Percentiles rank a stretch among this genome's conserved stretches.
Conservation (phyloP, 2,888 invertebrate species). For the Troides oblongomaculatus region DNA sequence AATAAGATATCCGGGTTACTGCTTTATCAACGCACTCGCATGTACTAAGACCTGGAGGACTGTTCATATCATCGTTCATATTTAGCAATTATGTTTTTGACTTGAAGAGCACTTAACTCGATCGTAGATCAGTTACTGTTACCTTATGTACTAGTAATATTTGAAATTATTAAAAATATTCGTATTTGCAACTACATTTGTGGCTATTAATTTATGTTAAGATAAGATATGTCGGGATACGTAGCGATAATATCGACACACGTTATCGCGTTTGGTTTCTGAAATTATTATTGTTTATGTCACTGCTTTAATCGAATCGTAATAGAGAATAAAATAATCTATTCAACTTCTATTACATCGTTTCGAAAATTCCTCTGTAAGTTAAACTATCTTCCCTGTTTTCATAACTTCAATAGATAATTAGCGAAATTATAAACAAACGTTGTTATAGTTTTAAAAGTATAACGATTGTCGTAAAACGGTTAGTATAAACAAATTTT, state of each 20-base stretch:
- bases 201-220: slow-evolving; percentile 50
- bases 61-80: no score
- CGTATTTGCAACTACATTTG: slow-evolving; percentile 39
- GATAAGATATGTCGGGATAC: slow-evolving; percentile 53
- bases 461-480: background rate
- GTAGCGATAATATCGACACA: slow-evolving; percentile 47
- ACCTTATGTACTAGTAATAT: background rate
- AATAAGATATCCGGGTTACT: no score
- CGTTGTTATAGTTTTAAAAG: background rate
- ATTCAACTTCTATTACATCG: background rate
- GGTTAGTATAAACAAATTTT: background rate
- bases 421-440: no score
- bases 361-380: background rate
- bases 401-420: no score
- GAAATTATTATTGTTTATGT: slow-evolving; percentile 34
- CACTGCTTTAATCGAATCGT: slow-evolving; percentile 15
- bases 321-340: slow-evolving; percentile 16
- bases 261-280: slow-evolving; percentile 38
- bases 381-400: no score
- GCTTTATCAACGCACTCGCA: no score
- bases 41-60: no score
- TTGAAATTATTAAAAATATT: slow-evolving; percentile 13
- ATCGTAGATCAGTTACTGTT: background rate
- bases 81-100: no score
- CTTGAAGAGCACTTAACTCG: no score